Evolutionary conservation across 1,140 invertebrate species (phyloP).

Genomic region (Centruroides sculpturatus): DNA sequence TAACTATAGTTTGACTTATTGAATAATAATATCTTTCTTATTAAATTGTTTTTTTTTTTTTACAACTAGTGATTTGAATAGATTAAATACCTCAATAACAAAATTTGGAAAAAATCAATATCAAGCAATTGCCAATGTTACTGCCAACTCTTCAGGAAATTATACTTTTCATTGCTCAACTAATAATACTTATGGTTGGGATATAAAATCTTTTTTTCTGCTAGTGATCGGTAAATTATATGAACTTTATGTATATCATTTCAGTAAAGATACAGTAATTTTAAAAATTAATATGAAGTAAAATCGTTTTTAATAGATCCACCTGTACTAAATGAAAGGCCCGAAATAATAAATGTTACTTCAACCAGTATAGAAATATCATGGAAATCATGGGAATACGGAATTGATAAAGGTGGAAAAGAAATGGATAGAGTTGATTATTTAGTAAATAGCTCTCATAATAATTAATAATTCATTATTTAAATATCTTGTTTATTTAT

Average conservation of each 20-base stretch:
- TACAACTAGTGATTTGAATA: too few relatives aligned
- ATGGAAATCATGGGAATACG: constrained; percentile 6
- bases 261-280: too few relatives aligned
- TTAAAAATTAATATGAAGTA: background rate
- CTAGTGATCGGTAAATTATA: constrained; percentile 4
- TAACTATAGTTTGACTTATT: too few relatives aligned
- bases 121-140: constrained; percentile 8
- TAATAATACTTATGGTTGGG: constrained; percentile 9
- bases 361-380: background rate
- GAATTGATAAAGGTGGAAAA: constrained; percentile 4
- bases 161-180: constrained; percentile 7
- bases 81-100: background rate
- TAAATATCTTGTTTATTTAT: too few relatives aligned
- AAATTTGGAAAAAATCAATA: constrained; percentile 6
- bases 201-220: constrained; percentile 3
- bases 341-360: background rate
- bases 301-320: background rate
- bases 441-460: constrained; percentile 1
- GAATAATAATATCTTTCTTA: too few relatives aligned
- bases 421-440: constrained; percentile 6
- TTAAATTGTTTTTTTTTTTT: too few relatives aligned
- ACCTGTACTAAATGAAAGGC: background rate
- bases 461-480: background rate
- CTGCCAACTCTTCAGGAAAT: background rate
- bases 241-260: background rate